These are phyloP conservation scores for Drosophila arizonae DNA, from an alignment of 1,140 invertebrate species.

Conservation along the genomic window DNA sequence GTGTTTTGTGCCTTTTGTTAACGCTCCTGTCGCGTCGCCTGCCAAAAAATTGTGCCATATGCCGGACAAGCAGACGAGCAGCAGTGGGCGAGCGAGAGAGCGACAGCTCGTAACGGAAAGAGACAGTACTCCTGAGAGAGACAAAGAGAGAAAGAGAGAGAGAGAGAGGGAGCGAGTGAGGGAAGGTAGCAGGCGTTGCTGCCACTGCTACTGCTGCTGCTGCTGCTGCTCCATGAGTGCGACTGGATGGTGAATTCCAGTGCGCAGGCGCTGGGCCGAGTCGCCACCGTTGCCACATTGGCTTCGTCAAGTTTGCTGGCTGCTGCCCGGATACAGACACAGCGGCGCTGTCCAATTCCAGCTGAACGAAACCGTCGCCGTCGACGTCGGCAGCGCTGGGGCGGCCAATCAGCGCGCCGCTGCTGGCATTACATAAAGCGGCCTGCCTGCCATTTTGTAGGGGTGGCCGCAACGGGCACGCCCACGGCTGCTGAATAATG, in stretches of 20 bases:
- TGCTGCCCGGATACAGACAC: conserved; percentile 49
- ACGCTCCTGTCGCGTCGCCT: conserved; percentile 34
- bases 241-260: conserved; percentile 23
- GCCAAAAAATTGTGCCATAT: conserved; percentile 78
- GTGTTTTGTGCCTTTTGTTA: conserved; percentile 71
- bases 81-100: conserved; percentile 45
- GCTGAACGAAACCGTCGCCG: conserved; percentile 67
- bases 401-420: conserved; percentile 50
- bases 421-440: conserved; percentile 52
- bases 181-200: neutral
- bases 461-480: conserved; percentile 54
- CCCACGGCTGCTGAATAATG: conserved; percentile 79
- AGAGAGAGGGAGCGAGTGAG: neutral
- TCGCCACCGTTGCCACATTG: conserved; percentile 59
- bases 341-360: conserved; percentile 64
- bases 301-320: conserved; percentile 72
- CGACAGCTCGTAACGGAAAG: neutral
- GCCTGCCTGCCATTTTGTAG: conserved; percentile 68
- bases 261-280: conserved; percentile 58
- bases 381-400: conserved; percentile 31
- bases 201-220: neutral
- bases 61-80: conserved; percentile 47
- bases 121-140: neutral
- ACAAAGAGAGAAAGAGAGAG: neutral
- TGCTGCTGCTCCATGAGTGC: neutral